phyloP scores from a whole-genome alignment of 2,888 invertebrate genomes.

The Acanthopleura granulata region DNA sequence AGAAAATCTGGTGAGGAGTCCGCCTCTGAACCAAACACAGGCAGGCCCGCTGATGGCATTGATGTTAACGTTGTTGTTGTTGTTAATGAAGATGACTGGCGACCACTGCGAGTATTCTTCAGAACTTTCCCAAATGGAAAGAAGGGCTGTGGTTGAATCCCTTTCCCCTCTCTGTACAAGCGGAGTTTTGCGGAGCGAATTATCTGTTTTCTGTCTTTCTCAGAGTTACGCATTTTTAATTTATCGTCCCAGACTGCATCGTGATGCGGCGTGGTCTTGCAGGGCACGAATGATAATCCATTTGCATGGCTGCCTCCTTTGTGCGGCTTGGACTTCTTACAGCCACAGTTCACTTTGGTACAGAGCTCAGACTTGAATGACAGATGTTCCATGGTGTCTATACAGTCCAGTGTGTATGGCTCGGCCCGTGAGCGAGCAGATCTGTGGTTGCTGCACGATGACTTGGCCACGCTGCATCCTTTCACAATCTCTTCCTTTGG shows the following conservation, averaged over 20 bases:
- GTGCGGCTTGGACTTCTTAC: constrained; percentile 28
- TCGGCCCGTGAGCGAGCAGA: constrained; percentile 28
- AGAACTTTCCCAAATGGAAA: constrained; percentile 18
- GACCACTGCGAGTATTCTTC: neutral
- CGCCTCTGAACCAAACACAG: constrained; percentile 22
- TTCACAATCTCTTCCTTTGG: neutral
- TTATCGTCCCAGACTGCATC: constrained; percentile 50
- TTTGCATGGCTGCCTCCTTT: constrained; percentile 15
- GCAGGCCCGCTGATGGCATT: neutral
- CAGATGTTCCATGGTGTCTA: constrained; percentile 48
- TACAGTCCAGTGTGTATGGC: constrained; percentile 46
- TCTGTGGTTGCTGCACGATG: neutral
- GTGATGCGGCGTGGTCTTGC: constrained; percentile 35
- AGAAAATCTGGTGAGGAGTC: constrained; percentile 20
- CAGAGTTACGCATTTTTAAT: constrained; percentile 52
- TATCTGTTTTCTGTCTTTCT: constrained; percentile 55
- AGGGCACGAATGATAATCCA: constrained; percentile 42
- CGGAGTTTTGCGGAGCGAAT: constrained; percentile 53
- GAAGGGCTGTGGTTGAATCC: neutral
- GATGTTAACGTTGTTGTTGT: too few species aligned
- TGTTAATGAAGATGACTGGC: neutral
- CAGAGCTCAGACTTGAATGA: constrained; percentile 46
- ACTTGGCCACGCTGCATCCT: neutral
- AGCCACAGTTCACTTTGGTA: constrained; percentile 41
- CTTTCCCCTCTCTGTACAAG: constrained; percentile 40